Base-by-base conservation (phyloP, 2,797 vertebrate species). In the Peromyscus aztecus region DNA sequence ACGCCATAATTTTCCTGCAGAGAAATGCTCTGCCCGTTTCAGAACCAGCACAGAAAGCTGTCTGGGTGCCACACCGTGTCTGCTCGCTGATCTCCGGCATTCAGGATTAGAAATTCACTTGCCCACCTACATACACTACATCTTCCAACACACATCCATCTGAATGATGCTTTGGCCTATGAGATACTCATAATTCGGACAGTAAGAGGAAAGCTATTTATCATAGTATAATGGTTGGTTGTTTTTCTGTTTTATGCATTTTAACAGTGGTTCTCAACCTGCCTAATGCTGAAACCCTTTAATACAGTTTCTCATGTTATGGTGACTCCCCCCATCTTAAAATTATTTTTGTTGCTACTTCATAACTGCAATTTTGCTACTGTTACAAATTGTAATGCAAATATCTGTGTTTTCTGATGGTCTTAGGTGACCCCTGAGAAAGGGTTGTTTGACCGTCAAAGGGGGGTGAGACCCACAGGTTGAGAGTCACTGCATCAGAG, bases 141-240 rank as follows among this genome's bases (percentile, higher is more conserved):
- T 65, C 11, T 8, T 89, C 17, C 11, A 57, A 59, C 43, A 52
- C 23, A 86, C 40, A 52, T 92, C 81, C 92, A n/a, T 80, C 10
- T 82, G 55, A 61, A 10, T 87, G 31, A 49, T 88, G 82, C 59
- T 81, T 87, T 76, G 9, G 5, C 40, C 75, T 83, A 3, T 23
- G 59, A 67, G 3, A 14, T 67, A 65, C 37, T 61, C 21, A 94
- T 83, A 94, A 95, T 83, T 75, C 90, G 86, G 43, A 83, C 34
- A 57, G 37, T 65, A 91, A 89, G 23, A 94, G 27, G 3, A 91
- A 29, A 93, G 6, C 71, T 88, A 67, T 90, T 94, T 83, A 75
- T 85, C 52, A 80, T 43, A 40, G 78, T 83, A 31, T 63, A 67
- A 80, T 57, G 29, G 8, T 23, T 89, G 37, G 43, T 67, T 71